Evolutionary conservation across 2,888 invertebrate genomes (phyloP), one percentile per base, ranked within the genome.

Genomic region (Hedya salicella): DNA sequence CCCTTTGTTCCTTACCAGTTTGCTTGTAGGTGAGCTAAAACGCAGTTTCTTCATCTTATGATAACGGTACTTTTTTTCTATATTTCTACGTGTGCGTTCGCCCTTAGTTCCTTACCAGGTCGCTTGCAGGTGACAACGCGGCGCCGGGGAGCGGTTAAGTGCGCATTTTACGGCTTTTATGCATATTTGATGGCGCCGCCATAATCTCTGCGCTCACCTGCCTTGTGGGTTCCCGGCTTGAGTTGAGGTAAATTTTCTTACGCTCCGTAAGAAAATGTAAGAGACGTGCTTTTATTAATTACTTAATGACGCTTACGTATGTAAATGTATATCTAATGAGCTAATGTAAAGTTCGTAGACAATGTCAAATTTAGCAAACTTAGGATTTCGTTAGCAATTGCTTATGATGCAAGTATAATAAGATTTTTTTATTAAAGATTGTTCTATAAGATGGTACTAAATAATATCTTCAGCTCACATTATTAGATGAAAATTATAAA

Each of bases 121-220:
- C 69, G 68, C 79, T 72, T 78, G 78, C 88, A 88, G 88, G 88
- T 87, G 89, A 85, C 87, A 85, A 79, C 84, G 81, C 77, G 77
- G 82, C 83, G 86, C 75, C 81, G 82, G 85, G 83, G 84, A 81
- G 86, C 89, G 88, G 89, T 92, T 91, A 91, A 92, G 87, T 91
- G 90, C 87, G 88, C 88, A 91, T 92, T 92, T 92, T 92, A 92
- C 89, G 86, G 89, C 91, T 89, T 92, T 92, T 91, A 91, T 93
- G 92, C 92, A 93, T 92, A 93, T 92, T 92, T 92, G 88, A 92
- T 91, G 91, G 87, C 86, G 78, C 86, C 86, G 85, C 87, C 90
- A 91, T 92, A 91, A 91, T 91, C 91, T 91, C 84, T 88, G 90
- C n/a, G n/a, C 52, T 53, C 59, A 59, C 64, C 65, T 65, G 65